Percentiles rank a stretch among this genome's conserved stretches.
Conservation (phyloP, 2,113 vertebrate genomes). For the Ahaetulla prasina region DNA sequence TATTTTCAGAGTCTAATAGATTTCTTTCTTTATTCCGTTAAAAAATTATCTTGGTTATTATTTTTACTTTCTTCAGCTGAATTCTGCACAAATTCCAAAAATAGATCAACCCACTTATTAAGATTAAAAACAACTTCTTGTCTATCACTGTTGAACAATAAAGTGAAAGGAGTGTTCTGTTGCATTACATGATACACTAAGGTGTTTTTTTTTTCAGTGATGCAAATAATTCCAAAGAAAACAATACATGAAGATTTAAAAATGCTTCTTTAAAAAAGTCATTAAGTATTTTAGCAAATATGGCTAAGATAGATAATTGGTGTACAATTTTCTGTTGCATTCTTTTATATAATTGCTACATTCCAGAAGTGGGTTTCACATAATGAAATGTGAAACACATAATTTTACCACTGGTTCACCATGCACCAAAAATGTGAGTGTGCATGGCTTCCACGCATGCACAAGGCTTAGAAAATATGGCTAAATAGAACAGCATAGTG, state of each 20-base stretch:
- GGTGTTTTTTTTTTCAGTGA: conserved; percentile 30
- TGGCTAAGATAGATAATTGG: conserved; percentile 55
- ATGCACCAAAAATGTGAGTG: too few relatives aligned
- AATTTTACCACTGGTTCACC: too few relatives aligned
- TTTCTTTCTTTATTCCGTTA: conserved; percentile 1
- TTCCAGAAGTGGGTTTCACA: too few relatives aligned
- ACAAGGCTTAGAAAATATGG: too few relatives aligned
- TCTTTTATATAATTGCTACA: conserved; percentile 57
- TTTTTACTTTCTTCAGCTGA: conserved; percentile 21
- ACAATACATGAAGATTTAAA: conserved; percentile 52
- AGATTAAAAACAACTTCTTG: conserved; percentile 45
- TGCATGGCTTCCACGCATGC: too few relatives aligned
- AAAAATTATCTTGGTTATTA: conserved; percentile 17
- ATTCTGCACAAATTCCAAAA: conserved; percentile 28
- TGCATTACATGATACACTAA: conserved; percentile 39
- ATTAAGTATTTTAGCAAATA: conserved; percentile 41
- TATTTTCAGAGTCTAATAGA: conserved; percentile 35
- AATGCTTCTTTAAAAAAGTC: conserved; percentile 41
- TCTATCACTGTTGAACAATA: neutral
- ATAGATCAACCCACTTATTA: conserved; percentile 42
- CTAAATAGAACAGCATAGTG: too few relatives aligned
- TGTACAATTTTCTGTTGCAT: neutral
- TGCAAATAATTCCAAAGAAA: conserved; percentile 45
- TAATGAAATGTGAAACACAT: too few relatives aligned
- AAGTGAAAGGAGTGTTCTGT: conserved; percentile 21